Conservation (phyloP, 92 coral and sea anemone genomes). For the Galaxea fascicularis region DNA sequence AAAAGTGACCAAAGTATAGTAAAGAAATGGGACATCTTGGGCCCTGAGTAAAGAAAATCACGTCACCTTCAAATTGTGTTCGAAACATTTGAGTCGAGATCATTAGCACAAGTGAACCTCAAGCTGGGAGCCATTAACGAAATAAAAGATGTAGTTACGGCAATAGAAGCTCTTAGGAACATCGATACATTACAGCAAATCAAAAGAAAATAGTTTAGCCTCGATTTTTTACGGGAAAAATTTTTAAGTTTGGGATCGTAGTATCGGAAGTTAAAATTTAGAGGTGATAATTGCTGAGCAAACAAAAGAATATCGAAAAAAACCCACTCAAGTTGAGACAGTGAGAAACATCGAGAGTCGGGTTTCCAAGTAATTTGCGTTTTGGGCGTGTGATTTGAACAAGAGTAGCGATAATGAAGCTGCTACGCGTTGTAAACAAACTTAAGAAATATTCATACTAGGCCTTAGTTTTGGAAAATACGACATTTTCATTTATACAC, state of each 20-base stretch:
- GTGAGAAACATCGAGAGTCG: constrained; percentile 9
- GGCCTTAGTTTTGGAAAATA: neutral
- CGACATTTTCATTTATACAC: neutral
- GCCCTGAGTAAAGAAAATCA: neutral
- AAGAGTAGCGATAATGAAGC: neutral
- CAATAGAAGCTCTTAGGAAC: constrained; percentile 16
- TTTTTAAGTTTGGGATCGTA: neutral
- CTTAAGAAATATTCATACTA: constrained; percentile 31
- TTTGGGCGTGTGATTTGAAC: constrained; percentile 32
- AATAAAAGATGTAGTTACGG: constrained; percentile 31
- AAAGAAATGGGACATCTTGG: neutral
- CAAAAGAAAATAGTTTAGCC: neutral
- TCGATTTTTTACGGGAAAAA: neutral
- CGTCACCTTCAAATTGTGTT: constrained; percentile 15
- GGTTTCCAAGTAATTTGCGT: constrained; percentile 35
- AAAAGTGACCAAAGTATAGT: constrained; percentile 3
- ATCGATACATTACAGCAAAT: constrained; percentile 29
- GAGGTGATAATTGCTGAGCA: constrained; percentile 47
- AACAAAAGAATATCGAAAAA: constrained; percentile 31
- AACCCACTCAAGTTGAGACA: constrained; percentile 15
- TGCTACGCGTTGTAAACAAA: constrained; percentile 25
- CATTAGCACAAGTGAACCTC: constrained; percentile 35
- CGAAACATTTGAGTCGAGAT: constrained; percentile 31
- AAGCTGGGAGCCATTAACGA: constrained; percentile 48
- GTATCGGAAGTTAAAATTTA: constrained; percentile 37